A percentile compares a stretch with the other conserved stretches of the same genome.
phyloP scores from a whole-genome alignment of 2,113 vertebrate genomes.

The Equus quagga region DNA sequence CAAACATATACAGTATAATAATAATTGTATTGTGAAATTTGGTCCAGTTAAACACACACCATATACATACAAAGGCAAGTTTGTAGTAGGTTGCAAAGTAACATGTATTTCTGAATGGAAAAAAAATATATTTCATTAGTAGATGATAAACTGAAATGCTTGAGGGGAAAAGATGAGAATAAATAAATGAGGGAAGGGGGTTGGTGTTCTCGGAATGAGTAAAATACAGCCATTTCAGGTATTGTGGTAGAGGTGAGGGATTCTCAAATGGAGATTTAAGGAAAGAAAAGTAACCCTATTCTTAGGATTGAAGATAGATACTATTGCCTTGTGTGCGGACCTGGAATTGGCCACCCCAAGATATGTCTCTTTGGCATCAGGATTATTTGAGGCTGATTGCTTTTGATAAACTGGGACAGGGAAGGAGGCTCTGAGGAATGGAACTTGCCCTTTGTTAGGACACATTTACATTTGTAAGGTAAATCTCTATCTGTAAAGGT shows the following conservation, averaged over 20 bases:
- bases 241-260: background rate
- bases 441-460: no score
- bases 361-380: no score
- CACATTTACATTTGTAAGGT: no score
- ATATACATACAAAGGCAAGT: background rate
- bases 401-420: no score
- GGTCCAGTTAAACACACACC: background rate
- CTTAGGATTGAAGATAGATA: background rate
- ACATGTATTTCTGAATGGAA: background rate
- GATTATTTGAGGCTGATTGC: no score
- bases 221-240: background rate
- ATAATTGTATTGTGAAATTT: background rate
- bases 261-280: background rate
- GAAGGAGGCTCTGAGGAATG: no score
- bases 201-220: background rate
- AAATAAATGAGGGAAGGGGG: background rate
- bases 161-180: background rate
- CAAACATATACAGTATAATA: background rate
- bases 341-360: no score
- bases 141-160: background rate
- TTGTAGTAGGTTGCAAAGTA: background rate
- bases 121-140: background rate
- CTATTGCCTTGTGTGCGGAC: background rate
- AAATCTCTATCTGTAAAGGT: no score
- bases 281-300: background rate